Evolutionary conservation across 2,888 invertebrate genomes (phyloP).

Genomic region (Drosophila limbata): DNA sequence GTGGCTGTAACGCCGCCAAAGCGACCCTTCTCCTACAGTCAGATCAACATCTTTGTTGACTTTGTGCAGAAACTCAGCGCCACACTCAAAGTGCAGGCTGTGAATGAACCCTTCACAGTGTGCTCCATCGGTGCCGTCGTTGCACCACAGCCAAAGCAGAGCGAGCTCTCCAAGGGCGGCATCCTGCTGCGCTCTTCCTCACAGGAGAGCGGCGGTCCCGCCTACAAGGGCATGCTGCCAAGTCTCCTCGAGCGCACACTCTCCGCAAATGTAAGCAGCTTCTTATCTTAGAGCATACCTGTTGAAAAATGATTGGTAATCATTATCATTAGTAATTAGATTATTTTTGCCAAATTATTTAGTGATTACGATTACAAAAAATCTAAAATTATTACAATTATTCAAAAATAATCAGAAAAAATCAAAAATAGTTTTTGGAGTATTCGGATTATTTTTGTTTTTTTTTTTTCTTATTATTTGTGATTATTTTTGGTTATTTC

Average conservation of each 20-base stretch:
- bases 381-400: no score
- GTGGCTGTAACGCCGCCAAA: constrained; percentile 86
- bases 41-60: constrained; percentile 87
- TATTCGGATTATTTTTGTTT: no score
- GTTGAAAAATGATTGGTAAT: no score
- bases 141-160: constrained; percentile 60
- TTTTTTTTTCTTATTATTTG: no score
- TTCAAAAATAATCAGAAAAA: no score
- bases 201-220: constrained; percentile 74
- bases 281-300: no score
- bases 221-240: constrained; percentile 83
- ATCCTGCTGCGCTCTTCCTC: constrained; percentile 77
- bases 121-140: constrained; percentile 85
- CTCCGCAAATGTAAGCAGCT: constrained; percentile 83
- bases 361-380: no score
- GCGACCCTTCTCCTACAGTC: constrained; percentile 87
- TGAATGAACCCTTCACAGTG: constrained; percentile 86
- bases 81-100: constrained; percentile 87
- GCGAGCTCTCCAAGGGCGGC: constrained; percentile 49
- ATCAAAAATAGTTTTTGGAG: no score
- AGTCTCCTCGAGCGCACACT: constrained; percentile 84
- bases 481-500: no score
- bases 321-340: no score
- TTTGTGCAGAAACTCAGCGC: constrained; percentile 86
- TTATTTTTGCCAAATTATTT: no score